Conservation (phyloP, 2,113 vertebrate genomes). For the Hoplias malabaricus region DNA sequence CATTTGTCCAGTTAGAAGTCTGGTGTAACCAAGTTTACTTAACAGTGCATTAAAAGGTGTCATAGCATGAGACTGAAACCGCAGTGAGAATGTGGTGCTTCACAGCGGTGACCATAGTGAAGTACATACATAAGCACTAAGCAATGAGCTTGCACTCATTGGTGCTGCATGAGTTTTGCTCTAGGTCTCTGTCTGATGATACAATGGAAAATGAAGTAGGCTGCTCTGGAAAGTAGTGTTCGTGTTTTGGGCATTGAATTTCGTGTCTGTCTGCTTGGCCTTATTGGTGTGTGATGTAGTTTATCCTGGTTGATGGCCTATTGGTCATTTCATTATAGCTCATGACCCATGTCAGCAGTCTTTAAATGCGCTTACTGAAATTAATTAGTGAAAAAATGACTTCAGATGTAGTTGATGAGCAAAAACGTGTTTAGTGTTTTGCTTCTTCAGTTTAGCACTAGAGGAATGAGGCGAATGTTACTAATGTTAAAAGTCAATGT, state of each 20-base stretch:
- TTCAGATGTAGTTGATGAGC: too few species aligned
- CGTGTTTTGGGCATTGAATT: not conserved
- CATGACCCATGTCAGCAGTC: not conserved
- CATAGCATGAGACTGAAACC: not conserved
- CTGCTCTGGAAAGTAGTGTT: constrained; percentile 2
- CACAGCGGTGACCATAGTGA: constrained; percentile 62
- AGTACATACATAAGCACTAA: constrained; percentile 57
- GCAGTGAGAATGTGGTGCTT: not conserved
- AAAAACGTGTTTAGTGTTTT: too few species aligned
- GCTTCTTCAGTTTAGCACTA: too few species aligned
- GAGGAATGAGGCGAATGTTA: too few species aligned
- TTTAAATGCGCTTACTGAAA: too few species aligned
- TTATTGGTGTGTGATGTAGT: not conserved
- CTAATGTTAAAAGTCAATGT: too few species aligned
- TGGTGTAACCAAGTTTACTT: not conserved
- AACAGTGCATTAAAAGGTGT: not conserved
- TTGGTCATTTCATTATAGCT: not conserved
- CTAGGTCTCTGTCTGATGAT: constrained; percentile 41
- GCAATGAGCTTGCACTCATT: constrained; percentile 52
- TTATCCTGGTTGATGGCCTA: not conserved
- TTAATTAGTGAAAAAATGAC: too few species aligned
- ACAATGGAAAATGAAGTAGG: constrained; percentile 52
- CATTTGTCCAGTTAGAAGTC: not conserved
- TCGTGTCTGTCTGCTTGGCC: not conserved
- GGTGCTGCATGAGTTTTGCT: constrained; percentile 53